Evolutionary conservation across 2,797 vertebrate genomes (phyloP), one percentile per base, ranked within the genome.

Genomic region (Lepilemur septentrionalis): DNA sequence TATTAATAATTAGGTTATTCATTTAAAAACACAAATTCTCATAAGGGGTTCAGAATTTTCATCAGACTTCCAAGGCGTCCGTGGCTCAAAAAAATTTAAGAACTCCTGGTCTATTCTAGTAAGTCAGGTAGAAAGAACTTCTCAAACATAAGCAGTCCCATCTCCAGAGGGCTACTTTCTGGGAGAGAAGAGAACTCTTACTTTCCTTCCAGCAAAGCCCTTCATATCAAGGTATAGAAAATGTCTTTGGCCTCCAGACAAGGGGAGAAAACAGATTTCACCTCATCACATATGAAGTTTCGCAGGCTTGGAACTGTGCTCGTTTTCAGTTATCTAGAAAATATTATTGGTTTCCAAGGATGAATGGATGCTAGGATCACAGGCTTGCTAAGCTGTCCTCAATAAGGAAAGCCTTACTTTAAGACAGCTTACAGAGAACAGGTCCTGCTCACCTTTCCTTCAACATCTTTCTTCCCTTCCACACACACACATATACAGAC

Each of bases 311-410:
- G 75, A 95, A 25, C 57, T 0, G 2, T 90, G 70, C 59, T 97
- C 43, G n/a, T 32, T 93, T 96, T 95, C 35, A 85, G 35, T 78
- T 90, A 28, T 85, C 78, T 92, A 69, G 84, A 59, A 89, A 76
- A 72, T 48, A 46, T 63, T 89, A 76, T 76, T 89, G 87, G 20
- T 84, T 46, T 87, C 83, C 84, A 89, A 72, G 65, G 28, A 92
- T 87, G 48, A 89, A 78, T 3, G 63, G 50, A 73, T 81, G 55
- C 18, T 85, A 43, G 20, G 61, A 83, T 32, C 63, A 35, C 25
- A 91, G 82, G 38, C 25, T 88, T 1, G 4, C 14, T 46, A 92
- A 94, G 28, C 28, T 28, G n/a, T 23, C 13, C 80, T 50, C 55
- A 50, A 83, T 28, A 82, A 86, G 87, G 50, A 63, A 79, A 91